Evolutionary conservation across 2,113 vertebrate species (phyloP), one percentile per base, ranked within the genome.

Genomic region (Acinonyx jubatus): DNA sequence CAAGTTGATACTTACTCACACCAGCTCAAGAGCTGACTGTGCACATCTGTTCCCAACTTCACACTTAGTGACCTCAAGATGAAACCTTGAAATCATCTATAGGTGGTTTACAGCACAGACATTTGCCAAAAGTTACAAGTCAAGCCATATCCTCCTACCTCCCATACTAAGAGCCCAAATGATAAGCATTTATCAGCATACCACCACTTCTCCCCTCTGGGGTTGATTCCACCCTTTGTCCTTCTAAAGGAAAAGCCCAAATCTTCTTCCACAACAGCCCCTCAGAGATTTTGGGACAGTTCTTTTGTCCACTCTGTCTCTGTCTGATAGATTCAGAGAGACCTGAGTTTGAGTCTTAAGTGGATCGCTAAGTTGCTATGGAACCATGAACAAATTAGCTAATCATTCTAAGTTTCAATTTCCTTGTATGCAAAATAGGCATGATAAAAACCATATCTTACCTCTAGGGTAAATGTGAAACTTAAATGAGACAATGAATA

Each of bases 401-500:
- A 76, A 93, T 85, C 31, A 83, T 27, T 61, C 18, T 91, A 86
- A 65, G 25, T 25, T 93, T 96, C 41, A 66, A 66, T 88, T 91
- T 96, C 11, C 63, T 1, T 80, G 6, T 55, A 29, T 85, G 29
- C 21, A 86, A 91, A 96, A 57, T n/a, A 78, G 31, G 3, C 15
- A 68, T 61, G 45, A 73, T 71, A 83, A 86, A 92, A 96, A 52
- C 0, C 85, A 21, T n/a, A 41, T 41, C 38, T 68, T 52, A 65
- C 29, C 27, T 88, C 48, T 71, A 52, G 23, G 21, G 18, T 69
- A 15, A 33, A 23, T 41, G 9, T 71, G 69, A 93, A 27, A 2
- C 23, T 86, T 91, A 69, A 66, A 25, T 71, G 50, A 84, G 27
- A 48, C 38, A 61, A 15, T n/a, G 13, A 18, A 21, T 50, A 52